phyloP scores from a whole-genome alignment of 2,888 invertebrate species.

The Crossocerus cetratus region DNA sequence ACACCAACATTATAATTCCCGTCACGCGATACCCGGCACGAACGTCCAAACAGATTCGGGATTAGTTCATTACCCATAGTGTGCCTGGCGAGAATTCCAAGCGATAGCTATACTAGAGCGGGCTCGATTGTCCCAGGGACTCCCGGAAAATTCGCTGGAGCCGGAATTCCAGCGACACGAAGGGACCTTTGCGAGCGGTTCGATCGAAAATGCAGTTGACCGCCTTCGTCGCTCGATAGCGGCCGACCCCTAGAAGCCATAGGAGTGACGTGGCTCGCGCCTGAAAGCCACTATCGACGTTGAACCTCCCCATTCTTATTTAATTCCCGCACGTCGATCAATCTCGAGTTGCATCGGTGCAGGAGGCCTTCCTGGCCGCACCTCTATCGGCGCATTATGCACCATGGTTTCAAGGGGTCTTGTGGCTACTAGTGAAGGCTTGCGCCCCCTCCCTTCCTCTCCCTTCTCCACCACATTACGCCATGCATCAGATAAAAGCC shows the following conservation, averaged over 20 bases:
- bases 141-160: no score
- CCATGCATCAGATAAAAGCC: slow-evolving; percentile 70
- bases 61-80: slow-evolving; percentile 1
- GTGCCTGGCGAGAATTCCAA: not conserved
- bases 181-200: not conserved
- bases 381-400: slow-evolving; percentile 11
- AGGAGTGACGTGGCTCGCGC: not conserved
- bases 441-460: no score
- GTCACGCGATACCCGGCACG: not conserved
- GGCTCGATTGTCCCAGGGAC: no score
- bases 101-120: not conserved
- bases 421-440: not conserved
- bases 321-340: slow-evolving; percentile 40
- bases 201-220: slow-evolving; percentile 1
- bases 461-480: slow-evolving; percentile 58
- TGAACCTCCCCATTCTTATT: slow-evolving; percentile 37
- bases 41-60: not conserved
- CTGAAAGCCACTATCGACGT: not conserved
- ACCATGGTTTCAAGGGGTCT: slow-evolving; percentile 51
- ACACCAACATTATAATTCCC: not conserved
- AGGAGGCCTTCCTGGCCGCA: not conserved
- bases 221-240: not conserved
- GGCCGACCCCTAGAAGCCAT: not conserved
- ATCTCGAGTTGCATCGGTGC: slow-evolving; percentile 18
- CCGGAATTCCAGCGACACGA: not conserved